Conservation (phyloP, 2,797 vertebrate species). For the Cryptoprocta ferox region DNA sequence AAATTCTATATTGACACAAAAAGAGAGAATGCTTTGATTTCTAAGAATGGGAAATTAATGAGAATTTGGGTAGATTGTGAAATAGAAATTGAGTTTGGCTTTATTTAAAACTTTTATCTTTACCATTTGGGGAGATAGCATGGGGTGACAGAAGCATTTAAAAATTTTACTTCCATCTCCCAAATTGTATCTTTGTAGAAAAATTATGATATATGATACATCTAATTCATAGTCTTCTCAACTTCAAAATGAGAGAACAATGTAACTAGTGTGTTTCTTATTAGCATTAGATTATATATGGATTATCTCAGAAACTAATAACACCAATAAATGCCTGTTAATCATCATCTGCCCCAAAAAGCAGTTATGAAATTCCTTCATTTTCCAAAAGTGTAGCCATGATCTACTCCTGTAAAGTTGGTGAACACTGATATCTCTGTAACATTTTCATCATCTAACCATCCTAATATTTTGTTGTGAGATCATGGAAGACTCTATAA, state of each 20-base stretch:
- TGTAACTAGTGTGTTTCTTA: neutral
- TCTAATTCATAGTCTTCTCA: neutral
- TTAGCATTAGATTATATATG: no score
- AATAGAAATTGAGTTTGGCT: neutral
- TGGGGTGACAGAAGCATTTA: neutral
- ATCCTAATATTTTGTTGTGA: neutral
- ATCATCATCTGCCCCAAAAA: neutral
- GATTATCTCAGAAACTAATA: neutral
- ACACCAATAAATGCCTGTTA: neutral
- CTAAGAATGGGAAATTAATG: neutral
- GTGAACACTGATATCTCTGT: neutral
- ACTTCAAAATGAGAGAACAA: neutral
- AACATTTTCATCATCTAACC: neutral
- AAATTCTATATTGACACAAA: neutral
- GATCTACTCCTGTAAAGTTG: neutral
- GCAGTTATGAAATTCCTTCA: neutral
- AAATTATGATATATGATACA: neutral
- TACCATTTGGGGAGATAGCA: neutral
- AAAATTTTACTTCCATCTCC: neutral
- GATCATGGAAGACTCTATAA: neutral
- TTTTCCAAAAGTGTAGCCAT: neutral
- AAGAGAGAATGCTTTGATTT: neutral
- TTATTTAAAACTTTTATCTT: constrained; percentile 19
- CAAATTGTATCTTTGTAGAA: neutral
- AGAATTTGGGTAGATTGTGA: neutral